phyloP scores from a whole-genome alignment of 2,797 vertebrate species.

The Chaetophractus vellerosus region DNA sequence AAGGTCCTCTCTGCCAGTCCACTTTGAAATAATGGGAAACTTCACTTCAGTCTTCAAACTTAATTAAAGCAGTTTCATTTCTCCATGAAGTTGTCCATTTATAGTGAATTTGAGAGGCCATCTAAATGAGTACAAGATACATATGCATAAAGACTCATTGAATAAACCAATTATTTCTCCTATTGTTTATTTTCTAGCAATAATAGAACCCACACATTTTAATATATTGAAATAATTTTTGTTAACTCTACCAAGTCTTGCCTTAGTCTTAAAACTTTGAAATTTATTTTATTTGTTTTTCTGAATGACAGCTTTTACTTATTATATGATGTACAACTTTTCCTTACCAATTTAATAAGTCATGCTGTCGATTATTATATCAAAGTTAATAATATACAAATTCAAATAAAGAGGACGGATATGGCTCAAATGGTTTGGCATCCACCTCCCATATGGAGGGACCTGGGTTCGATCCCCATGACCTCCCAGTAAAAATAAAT shows the following conservation, averaged over 20 bases:
- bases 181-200: not conserved
- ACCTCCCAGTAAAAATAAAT: too few relatives aligned
- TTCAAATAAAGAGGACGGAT: not conserved
- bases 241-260: not conserved
- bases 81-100: not conserved
- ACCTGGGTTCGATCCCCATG: too few relatives aligned
- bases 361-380: not conserved
- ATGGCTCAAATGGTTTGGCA: too few relatives aligned
- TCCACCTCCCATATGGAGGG: too few relatives aligned
- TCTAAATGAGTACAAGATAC: not conserved
- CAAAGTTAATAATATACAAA: not conserved
- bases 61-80: not conserved
- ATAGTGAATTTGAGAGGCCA: not conserved
- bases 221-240: not conserved
- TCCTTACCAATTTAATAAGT: conserved; percentile 30
- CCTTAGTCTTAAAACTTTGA: conserved; percentile 6
- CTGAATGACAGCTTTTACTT: conserved; percentile 28
- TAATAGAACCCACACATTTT: not conserved
- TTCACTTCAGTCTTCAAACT: not conserved
- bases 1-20: not conserved
- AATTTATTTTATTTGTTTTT: conserved; percentile 38
- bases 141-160: not conserved
- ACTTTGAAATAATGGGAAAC: not conserved
- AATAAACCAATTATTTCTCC: not conserved
- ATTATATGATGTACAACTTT: not conserved